These are phyloP conservation scores for Heliothis virescens DNA, from an alignment of 1,140 invertebrate species.

Conservation along the genomic window DNA sequence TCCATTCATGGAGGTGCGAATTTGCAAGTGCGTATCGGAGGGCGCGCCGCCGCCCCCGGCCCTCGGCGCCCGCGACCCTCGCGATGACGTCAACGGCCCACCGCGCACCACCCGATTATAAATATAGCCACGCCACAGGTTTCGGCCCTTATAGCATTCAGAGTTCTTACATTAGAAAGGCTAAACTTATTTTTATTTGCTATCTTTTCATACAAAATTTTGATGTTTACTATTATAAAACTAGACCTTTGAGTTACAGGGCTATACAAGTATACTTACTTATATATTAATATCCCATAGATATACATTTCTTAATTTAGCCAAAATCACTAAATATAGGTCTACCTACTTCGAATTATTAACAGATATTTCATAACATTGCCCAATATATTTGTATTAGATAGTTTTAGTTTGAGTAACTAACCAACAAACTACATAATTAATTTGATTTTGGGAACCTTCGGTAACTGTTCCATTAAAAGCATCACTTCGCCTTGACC, in stretches of 20 bases:
- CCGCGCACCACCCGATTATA: conserved; percentile 79
- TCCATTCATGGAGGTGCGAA: conserved; percentile 84
- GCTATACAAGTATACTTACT: too few relatives aligned
- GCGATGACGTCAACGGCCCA: conserved; percentile 81
- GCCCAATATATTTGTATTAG: not conserved
- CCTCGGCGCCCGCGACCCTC: conserved; percentile 55
- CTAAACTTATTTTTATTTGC: conserved; percentile 45
- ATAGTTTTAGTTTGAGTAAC: conserved; percentile 1
- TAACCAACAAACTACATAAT: conserved; percentile 27
- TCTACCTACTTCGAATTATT: too few relatives aligned
- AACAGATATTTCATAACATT: not conserved
- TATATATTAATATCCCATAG: too few relatives aligned
- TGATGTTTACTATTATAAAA: too few relatives aligned
- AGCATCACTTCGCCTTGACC: conserved; percentile 23
- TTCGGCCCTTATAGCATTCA: conserved; percentile 70
- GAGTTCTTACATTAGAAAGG: conserved; percentile 53
- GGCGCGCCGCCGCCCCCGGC: conserved; percentile 68
- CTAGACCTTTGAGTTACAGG: too few relatives aligned
- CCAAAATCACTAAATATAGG: too few relatives aligned
- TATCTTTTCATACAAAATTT: not conserved
- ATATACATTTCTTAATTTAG: too few relatives aligned
- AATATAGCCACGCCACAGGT: conserved; percentile 83
- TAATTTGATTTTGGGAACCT: conserved; percentile 36
- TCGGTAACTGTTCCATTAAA: conserved; percentile 25
- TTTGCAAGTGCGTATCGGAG: conserved; percentile 83